These are phyloP conservation scores for Watsonalla cultraria DNA, from an alignment of 2,888 invertebrate species.

Conservation along the genomic window DNA sequence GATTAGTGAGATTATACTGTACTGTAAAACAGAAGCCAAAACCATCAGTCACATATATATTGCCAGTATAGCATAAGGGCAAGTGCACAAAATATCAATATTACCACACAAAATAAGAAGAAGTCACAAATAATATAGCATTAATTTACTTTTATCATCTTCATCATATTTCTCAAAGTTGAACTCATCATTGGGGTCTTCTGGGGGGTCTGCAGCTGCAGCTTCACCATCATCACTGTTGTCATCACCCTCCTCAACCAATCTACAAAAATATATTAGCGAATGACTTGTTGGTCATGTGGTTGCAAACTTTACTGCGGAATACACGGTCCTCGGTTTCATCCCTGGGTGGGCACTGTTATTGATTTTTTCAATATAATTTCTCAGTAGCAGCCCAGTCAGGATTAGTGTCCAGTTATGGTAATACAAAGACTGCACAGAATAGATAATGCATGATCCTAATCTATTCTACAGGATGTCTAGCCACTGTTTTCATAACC, in stretches of 20 bases:
- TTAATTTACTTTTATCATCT: constrained; percentile 75
- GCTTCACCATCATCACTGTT: constrained; percentile 40
- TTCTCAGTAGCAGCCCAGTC: neutral
- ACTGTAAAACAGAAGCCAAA: no score
- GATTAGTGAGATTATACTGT: no score
- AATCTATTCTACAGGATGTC: no score
- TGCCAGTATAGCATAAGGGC: no score
- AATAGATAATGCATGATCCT: no score
- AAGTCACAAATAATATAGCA: constrained; percentile 4
- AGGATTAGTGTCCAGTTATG: no score
- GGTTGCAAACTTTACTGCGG: no score
- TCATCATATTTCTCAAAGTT: constrained; percentile 87
- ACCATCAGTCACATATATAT: no score
- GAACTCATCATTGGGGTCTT: constrained; percentile 82
- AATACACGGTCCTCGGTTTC: no score
- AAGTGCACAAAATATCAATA: constrained; percentile 1
- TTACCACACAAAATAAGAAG: constrained; percentile 19
- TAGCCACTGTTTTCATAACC: no score
- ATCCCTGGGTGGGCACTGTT: no score
- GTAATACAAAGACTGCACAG: no score
- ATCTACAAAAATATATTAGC: constrained; percentile 25
- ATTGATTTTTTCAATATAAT: neutral
- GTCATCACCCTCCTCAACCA: constrained; percentile 61
- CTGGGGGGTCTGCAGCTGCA: constrained; percentile 42
- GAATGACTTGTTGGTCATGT: neutral